A percentile compares a stretch with the other conserved stretches of the same genome.
These are phyloP conservation scores for Pseudopipra pipra DNA, from an alignment of 2,113 vertebrate genomes.

Conservation along the genomic window DNA sequence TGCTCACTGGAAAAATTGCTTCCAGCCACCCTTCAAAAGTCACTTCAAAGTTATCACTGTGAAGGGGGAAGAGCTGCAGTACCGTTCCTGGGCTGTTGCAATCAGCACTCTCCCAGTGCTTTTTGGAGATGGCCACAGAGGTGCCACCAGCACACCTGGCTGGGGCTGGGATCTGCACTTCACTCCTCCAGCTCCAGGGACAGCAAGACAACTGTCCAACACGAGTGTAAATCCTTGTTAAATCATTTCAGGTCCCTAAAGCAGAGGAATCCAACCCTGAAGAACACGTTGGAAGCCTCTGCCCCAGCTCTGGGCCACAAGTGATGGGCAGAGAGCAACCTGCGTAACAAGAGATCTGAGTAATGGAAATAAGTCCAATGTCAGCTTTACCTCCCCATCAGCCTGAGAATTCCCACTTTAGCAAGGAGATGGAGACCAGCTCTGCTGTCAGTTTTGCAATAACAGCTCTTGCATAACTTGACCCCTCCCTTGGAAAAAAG, in stretches of 20 bases:
- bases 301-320: neutral
- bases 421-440: neutral
- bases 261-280: neutral
- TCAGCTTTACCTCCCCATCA: neutral
- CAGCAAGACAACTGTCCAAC: neutral
- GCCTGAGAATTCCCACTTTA: neutral
- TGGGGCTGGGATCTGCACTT: neutral
- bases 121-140: neutral
- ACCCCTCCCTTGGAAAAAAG: neutral
- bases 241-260: neutral
- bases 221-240: neutral
- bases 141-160: neutral
- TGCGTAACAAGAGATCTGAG: fast-evolving
- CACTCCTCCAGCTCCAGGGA: neutral
- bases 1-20: neutral
- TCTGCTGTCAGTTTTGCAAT: neutral
- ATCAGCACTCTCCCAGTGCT: fast-evolving
- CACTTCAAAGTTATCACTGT: neutral
- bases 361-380: fast-evolving
- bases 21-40: slow-evolving; percentile 33
- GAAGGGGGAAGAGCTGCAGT: neutral
- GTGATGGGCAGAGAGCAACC: neutral
- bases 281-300: neutral
- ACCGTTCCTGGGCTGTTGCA: neutral
- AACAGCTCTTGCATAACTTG: neutral